phyloP scores from a whole-genome alignment of 1,140 invertebrate species.

The Microplitis demolitor region DNA sequence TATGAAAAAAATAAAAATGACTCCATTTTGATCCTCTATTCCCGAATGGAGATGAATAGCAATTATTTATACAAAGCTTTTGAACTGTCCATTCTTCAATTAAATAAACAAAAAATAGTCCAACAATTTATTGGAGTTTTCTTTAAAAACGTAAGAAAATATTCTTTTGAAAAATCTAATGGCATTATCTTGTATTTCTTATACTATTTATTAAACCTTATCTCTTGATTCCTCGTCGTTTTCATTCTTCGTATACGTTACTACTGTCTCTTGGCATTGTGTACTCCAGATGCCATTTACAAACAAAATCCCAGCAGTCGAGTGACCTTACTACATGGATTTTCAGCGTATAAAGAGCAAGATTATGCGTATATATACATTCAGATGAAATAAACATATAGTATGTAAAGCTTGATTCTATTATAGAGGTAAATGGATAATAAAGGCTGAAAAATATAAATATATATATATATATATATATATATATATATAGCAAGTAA shows the following conservation, averaged over 20 bases:
- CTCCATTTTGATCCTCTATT: too few relatives aligned
- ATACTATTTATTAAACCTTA: neutral
- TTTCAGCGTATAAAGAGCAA: neutral
- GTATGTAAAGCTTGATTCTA: neutral
- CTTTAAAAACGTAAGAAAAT: neutral
- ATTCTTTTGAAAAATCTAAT: too few relatives aligned
- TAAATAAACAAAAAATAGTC: neutral
- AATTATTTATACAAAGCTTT: too few relatives aligned
- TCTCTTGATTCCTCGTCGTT: neutral
- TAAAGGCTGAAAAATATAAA: neutral
- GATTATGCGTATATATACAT: slow-evolving; percentile 1
- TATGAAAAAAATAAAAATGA: too few relatives aligned
- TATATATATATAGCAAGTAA: neutral
- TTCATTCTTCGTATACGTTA: neutral
- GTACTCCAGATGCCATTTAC: neutral
- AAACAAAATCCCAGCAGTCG: slow-evolving; percentile 2
- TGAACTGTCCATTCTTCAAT: too few relatives aligned
- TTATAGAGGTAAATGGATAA: slow-evolving; percentile 1
- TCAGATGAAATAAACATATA: neutral
- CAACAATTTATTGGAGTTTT: neutral
- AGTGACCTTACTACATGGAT: neutral
- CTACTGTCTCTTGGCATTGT: neutral
- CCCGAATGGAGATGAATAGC: too few relatives aligned
- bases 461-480: neutral
- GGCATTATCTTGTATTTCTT: neutral